Evolutionary conservation across 2,888 invertebrate genomes (phyloP).

Genomic region (Chloroclysta siterata): DNA sequence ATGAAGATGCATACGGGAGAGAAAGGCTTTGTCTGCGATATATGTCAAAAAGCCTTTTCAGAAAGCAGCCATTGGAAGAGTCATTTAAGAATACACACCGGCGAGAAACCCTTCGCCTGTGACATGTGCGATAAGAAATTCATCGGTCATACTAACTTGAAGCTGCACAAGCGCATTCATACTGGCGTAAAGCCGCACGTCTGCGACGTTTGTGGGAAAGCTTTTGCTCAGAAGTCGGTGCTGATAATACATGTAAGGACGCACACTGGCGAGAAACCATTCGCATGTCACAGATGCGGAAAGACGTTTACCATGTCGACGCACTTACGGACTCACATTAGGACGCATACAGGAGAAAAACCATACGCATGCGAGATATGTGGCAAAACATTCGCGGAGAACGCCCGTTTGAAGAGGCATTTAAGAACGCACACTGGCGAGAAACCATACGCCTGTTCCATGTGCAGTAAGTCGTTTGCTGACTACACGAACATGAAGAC

Average conservation of each 20-base stretch:
- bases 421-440: slow-evolving; percentile 29
- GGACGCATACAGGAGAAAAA: slow-evolving; percentile 29
- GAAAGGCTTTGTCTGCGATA: slow-evolving; percentile 25
- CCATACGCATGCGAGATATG: slow-evolving; percentile 30
- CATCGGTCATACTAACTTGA: slow-evolving; percentile 28
- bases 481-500: slow-evolving; percentile 31
- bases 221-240: slow-evolving; percentile 30
- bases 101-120: slow-evolving; percentile 31
- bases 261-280: slow-evolving; percentile 32
- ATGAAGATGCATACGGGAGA: slow-evolving; percentile 27
- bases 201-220: slow-evolving; percentile 27
- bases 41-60: slow-evolving; percentile 27
- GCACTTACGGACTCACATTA: slow-evolving; percentile 23
- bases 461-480: slow-evolving; percentile 28
- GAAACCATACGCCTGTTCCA: slow-evolving; percentile 24
- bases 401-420: slow-evolving; percentile 26
- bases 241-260: slow-evolving; percentile 27
- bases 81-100: slow-evolving; percentile 29
- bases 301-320: slow-evolving; percentile 29
- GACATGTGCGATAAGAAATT: slow-evolving; percentile 32
- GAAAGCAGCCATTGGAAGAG: slow-evolving; percentile 28
- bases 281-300: slow-evolving; percentile 27
- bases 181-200: slow-evolving; percentile 29
- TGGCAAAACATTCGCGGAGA: slow-evolving; percentile 29
- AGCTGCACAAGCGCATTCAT: slow-evolving; percentile 26